Percentiles rank a stretch among this genome's conserved stretches.
Conservation (phyloP, 2,797 vertebrate genomes). For the Nannoperca obscura region DNA sequence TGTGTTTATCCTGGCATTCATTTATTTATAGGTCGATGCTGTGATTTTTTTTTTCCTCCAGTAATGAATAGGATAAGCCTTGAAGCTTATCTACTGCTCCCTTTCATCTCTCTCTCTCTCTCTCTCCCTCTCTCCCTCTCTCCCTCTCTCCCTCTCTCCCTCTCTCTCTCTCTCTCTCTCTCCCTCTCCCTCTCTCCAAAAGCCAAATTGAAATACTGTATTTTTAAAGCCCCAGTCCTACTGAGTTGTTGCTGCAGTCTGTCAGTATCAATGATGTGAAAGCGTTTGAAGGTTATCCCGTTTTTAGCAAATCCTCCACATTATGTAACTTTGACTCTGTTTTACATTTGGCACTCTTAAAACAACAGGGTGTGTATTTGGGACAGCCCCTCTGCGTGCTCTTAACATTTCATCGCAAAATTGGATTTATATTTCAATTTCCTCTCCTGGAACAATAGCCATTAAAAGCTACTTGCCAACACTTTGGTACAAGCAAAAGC, state of each 20-base stretch:
- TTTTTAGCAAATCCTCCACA: constrained; percentile 77
- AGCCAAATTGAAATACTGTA: constrained; percentile 84
- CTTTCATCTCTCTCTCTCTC: constrained; percentile 72
- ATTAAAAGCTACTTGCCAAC: constrained; percentile 64
- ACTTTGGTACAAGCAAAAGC: constrained; percentile 47
- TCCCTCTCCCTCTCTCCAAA: constrained; percentile 51
- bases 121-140: constrained; percentile 11
- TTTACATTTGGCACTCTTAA: constrained; percentile 70
- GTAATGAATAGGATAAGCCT: constrained; percentile 86
- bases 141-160: constrained; percentile 24
- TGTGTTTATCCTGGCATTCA: constrained; percentile 83
- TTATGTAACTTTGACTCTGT: constrained; percentile 80
- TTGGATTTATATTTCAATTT: constrained; percentile 69
- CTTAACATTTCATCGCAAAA: constrained; percentile 68
- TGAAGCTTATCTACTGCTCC: constrained; percentile 82
- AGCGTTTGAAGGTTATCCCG: constrained; percentile 78
- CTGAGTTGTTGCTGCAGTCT: constrained; percentile 79
- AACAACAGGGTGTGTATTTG: constrained; percentile 65
- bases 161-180: constrained; percentile 29
- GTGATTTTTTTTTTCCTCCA: constrained; percentile 73
- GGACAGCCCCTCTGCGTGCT: constrained; percentile 62
- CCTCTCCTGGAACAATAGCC: constrained; percentile 70
- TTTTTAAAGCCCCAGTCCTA: constrained; percentile 71
- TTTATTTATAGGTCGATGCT: constrained; percentile 84
- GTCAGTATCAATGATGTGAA: constrained; percentile 82